Evolutionary conservation across 2,113 vertebrate genomes (phyloP).

Genomic region (Nothocercus nigrocapillus): DNA sequence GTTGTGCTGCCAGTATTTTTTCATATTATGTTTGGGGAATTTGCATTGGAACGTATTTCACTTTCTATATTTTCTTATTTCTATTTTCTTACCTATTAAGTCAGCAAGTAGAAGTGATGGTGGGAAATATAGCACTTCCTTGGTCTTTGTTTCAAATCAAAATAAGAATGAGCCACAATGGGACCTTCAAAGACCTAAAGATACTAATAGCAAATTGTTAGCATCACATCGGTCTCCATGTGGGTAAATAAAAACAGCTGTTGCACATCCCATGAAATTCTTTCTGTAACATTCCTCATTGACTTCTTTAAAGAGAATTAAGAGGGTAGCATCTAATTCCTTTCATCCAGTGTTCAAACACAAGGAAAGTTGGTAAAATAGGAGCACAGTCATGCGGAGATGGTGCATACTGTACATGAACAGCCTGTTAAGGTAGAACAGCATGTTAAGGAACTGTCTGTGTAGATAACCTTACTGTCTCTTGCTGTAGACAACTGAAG

Average conservation of each 20-base stretch:
- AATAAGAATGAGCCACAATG: background rate
- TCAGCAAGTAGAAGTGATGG: background rate
- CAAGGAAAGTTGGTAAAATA: background rate
- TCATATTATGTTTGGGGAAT: background rate
- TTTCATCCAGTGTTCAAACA: background rate
- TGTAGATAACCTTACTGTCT: background rate
- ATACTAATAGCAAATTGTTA: background rate
- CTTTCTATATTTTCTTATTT: background rate
- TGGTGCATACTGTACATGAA: background rate
- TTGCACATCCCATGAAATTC: background rate
- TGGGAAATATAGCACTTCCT: background rate
- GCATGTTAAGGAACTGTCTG: background rate
- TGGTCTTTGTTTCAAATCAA: background rate
- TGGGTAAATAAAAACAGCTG: background rate
- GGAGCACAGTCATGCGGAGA: background rate
- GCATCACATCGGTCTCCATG: background rate
- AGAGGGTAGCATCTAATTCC: background rate
- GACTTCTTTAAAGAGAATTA: background rate
- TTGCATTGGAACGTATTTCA: background rate
- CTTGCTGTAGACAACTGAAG: no score
- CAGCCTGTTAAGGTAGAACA: background rate
- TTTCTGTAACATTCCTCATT: background rate
- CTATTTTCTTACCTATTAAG: background rate
- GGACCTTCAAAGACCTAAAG: background rate
- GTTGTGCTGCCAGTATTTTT: background rate